Evolutionary conservation across 2,113 vertebrate genomes (phyloP).

Genomic region (Pyrgilauda ruficollis): DNA sequence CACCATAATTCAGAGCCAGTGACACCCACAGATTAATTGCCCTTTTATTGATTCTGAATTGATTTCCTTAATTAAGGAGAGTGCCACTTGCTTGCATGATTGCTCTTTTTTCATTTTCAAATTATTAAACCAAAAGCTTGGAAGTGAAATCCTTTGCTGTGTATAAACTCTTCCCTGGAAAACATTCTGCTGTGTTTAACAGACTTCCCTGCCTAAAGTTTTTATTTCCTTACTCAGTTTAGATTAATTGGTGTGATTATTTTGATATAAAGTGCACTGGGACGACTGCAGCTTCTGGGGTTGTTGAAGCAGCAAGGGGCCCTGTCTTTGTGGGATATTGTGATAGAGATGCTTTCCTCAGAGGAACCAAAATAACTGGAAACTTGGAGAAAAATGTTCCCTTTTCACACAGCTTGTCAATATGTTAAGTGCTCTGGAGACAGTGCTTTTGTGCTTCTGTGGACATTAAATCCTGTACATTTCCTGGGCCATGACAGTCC

Average conservation of each 20-base stretch:
- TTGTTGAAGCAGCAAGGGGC: background rate
- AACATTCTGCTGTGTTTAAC: background rate
- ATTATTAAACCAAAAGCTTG: constrained; percentile 14
- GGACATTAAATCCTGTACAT: background rate
- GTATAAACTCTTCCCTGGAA: background rate
- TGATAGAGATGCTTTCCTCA: background rate
- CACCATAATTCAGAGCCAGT: background rate
- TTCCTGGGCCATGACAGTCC: constrained; percentile 9
- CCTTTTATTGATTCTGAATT: constrained; percentile 51
- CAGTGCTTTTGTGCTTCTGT: constrained; percentile 35
- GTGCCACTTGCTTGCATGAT: background rate
- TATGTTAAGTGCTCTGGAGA: constrained; percentile 45
- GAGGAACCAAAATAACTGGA: background rate
- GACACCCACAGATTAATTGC: constrained; percentile 18
- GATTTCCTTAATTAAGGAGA: constrained; percentile 63
- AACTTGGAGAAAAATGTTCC: background rate
- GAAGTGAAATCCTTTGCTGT: background rate
- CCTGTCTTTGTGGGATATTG: background rate
- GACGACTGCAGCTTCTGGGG: background rate
- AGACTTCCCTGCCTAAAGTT: background rate
- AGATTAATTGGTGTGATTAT: background rate
- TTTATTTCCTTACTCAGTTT: background rate
- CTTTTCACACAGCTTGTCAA: constrained; percentile 28
- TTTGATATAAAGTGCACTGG: background rate
- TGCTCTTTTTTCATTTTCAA: background rate